Conservation (phyloP, 2,888 invertebrate genomes). For the Deroplatys truncata region DNA sequence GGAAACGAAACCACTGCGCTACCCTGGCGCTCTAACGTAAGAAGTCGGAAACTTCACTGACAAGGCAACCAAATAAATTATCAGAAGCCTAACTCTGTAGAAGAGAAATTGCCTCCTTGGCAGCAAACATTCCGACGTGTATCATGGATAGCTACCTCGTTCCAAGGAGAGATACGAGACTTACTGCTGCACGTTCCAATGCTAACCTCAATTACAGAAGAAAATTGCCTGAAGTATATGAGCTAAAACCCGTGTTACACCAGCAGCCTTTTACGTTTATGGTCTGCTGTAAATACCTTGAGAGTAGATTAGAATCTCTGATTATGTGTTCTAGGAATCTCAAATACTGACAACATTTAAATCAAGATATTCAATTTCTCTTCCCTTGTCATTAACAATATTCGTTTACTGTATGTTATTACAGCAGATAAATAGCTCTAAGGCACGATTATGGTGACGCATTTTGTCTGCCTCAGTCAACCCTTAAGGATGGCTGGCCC, state of each 20-base stretch:
- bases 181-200: neutral
- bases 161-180: neutral
- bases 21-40: no score
- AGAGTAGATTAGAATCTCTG: neutral
- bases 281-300: neutral
- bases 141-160: neutral
- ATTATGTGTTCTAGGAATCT: neutral
- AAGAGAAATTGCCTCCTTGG: neutral
- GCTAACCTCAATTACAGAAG: neutral
- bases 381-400: neutral
- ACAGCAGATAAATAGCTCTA: neutral
- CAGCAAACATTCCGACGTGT: neutral
- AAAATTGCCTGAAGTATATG: neutral
- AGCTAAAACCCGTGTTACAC: no score
- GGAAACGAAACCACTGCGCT: no score
- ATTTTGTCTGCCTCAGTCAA: no score
- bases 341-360: neutral
- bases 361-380: neutral
- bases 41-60: no score
- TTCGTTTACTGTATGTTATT: neutral
- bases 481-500: no score
- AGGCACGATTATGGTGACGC: neutral
- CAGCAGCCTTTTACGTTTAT: neutral
- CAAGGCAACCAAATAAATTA: no score
- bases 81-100: no score